Evolutionary conservation across 2,888 invertebrate species (phyloP), one percentile per base, ranked within the genome.

Genomic region (Neuroscelio doddi): DNA sequence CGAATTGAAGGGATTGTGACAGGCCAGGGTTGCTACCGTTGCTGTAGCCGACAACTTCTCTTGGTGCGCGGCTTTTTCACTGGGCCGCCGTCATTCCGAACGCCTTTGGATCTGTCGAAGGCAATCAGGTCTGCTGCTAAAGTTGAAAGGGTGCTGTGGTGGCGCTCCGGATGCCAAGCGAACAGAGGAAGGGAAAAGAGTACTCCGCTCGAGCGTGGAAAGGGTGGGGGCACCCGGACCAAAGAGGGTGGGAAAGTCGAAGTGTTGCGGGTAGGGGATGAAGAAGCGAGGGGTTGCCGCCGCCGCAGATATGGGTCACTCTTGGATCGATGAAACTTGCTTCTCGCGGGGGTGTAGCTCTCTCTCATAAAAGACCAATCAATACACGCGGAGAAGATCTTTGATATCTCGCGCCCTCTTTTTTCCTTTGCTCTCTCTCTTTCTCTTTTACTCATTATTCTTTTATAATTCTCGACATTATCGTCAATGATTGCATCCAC

Each of bases 341-440:
- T 71, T 86, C 70, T 70, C 61, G 70, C 72, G 70, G 70, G 71
- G 57, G 58, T 53, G 58, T 69, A 65, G 56, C 66, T 86, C 52
- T 87, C 87, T 75, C 83, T 85, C 73, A 72, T 75, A 77, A 80
- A 79, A 81, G 79, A 80, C 82, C 81, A 83, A 83, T 83, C 83
- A 82, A 83, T 83, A 83, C 74, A 70, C 74, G 30, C 27, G 3
- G 12, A 21, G 39, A 17, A 39, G 9, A 39, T 17, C 9, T 39
- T 9, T 9, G 30, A 30, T 30, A 30, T 30, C 30, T 30, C 30
- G 30, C 30, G 30, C 30, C 10, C 30, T 30, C 30, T 30, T 30
- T 30, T 10, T 10, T 9, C n/a, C 30, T 9, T 10, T 9, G 30
- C 3, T 9, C 10, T 9, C 30, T 9, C 9, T 9, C n/a, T n/a